Evolutionary conservation across 2,797 vertebrate species (phyloP).

Genomic region (Lagorchestes hirsutus): DNA sequence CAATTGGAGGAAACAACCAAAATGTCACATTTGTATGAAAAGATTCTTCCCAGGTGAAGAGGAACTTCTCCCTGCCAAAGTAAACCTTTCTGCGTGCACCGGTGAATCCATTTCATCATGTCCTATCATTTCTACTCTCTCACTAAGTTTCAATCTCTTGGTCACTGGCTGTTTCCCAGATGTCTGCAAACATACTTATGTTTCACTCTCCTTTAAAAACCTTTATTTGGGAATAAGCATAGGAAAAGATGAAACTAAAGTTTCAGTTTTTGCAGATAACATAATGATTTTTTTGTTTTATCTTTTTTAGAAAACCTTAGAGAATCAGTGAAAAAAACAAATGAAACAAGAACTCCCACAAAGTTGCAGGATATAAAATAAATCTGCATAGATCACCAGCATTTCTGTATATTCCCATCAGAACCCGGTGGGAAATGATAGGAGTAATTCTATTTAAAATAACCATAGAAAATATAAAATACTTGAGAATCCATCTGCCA

Average conservation of each 20-base stretch:
- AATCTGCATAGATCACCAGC: not conserved
- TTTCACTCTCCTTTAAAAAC: not conserved
- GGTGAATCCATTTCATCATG: not conserved
- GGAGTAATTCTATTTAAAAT: not conserved
- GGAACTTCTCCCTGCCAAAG: not conserved
- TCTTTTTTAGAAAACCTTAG: not conserved
- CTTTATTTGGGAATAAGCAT: not conserved
- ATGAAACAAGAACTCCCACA: not conserved
- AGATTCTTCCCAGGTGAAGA: not conserved
- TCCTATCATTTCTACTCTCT: not conserved
- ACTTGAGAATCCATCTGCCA: not conserved
- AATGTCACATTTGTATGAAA: no score
- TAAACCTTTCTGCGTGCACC: not conserved
- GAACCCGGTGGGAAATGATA: not conserved
- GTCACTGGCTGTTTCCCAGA: not conserved
- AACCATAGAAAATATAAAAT: not conserved
- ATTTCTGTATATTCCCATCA: not conserved
- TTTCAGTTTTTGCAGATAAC: not conserved
- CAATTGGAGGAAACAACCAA: no score
- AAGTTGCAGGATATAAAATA: not conserved
- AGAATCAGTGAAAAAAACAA: not conserved
- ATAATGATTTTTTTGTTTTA: not conserved
- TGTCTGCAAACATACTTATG: not conserved
- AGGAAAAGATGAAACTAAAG: not conserved
- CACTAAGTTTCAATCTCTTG: not conserved